Percentiles rank a stretch among this genome's conserved stretches.
Conservation (phyloP, 1,140 invertebrate species). For the Aethina tumida region DNA sequence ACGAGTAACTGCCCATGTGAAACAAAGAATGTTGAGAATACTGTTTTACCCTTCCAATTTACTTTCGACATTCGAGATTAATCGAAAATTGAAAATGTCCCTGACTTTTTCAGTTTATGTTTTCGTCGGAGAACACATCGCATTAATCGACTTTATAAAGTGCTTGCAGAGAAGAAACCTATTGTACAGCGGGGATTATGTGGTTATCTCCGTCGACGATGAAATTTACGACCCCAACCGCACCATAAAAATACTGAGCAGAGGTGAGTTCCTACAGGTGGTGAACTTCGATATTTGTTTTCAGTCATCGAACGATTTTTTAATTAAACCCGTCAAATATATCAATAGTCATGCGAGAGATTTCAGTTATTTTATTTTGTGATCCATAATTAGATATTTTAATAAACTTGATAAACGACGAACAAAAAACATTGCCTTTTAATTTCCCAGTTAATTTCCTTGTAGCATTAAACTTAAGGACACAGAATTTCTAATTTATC, state of each 20-base stretch:
- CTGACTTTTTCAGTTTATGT: slow-evolving; percentile 62
- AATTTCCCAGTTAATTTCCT: neutral
- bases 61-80: too few species aligned
- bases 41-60: too few species aligned
- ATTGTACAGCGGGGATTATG: slow-evolving; percentile 66
- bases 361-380: too few species aligned
- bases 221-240: slow-evolving; percentile 68
- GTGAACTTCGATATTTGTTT: slow-evolving; percentile 1
- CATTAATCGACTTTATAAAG: slow-evolving; percentile 67
- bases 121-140: slow-evolving; percentile 74
- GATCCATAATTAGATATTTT: too few species aligned
- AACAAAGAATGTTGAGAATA: too few species aligned
- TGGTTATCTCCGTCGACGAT: slow-evolving; percentile 78
- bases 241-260: slow-evolving; percentile 51
- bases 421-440: neutral
- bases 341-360: too few species aligned
- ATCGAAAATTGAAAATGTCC: too few species aligned
- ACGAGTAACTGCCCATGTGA: too few species aligned
- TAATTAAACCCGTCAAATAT: too few species aligned
- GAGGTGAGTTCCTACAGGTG: slow-evolving; percentile 41
- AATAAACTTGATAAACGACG: neutral
- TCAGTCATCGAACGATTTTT: too few species aligned
- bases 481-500: slow-evolving; percentile 3
- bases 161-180: slow-evolving; percentile 55
- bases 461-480: neutral